These are phyloP conservation scores for Carcharodon carcharias DNA, from an alignment of 2,797 vertebrate genomes.

Conservation along the genomic window DNA sequence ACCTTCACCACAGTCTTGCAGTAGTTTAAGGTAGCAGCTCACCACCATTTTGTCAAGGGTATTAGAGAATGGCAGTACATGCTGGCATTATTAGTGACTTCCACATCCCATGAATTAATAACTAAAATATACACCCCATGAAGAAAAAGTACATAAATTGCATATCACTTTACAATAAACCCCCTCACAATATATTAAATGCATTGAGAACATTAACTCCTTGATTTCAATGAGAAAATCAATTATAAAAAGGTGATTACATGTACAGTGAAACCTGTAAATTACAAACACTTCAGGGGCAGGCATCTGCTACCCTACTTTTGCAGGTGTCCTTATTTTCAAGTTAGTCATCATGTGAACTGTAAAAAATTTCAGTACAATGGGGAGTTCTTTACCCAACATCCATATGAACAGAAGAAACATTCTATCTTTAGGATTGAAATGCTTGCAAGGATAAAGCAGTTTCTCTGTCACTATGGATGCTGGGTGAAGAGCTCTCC, in stretches of 20 bases:
- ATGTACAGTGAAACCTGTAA: not conserved
- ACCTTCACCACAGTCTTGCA: not conserved
- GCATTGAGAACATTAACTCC: not conserved
- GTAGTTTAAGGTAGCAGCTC: not conserved
- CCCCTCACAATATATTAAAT: not conserved
- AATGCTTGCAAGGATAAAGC: not conserved
- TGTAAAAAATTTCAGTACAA: not conserved
- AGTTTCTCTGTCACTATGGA: not conserved
- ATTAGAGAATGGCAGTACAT: not conserved
- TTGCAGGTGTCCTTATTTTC: not conserved
- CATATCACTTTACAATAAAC: not conserved
- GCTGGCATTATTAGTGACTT: not conserved
- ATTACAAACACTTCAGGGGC: not conserved
- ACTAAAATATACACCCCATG: not conserved
- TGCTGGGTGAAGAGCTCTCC: not conserved
- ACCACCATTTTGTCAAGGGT: not conserved
- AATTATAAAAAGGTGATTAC: not conserved
- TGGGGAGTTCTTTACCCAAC: not conserved
- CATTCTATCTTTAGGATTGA: not conserved
- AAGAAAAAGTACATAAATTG: not conserved
- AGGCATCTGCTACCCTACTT: not conserved
- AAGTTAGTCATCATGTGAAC: not conserved
- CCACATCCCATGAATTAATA: not conserved
- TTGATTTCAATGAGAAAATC: not conserved
- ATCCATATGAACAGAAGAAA: not conserved